phyloP scores from a whole-genome alignment of 2,797 vertebrate genomes.

The Falco novaeseelandiae region DNA sequence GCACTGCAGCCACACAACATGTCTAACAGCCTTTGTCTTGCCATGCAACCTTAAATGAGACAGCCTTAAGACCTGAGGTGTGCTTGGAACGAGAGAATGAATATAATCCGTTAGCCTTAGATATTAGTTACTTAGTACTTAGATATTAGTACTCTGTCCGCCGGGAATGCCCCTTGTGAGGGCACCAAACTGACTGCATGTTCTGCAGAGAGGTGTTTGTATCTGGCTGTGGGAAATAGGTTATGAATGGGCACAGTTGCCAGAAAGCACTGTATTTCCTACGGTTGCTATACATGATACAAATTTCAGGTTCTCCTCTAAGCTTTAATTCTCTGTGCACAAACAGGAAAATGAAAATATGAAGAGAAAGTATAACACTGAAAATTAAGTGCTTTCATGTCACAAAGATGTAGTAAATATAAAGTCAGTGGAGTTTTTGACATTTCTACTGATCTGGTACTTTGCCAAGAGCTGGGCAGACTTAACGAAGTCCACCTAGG shows the following conservation, averaged over 20 bases:
- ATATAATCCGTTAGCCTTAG: neutral
- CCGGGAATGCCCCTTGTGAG: neutral
- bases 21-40: neutral
- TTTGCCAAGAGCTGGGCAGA: neutral
- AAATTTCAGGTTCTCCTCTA: neutral
- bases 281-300: neutral
- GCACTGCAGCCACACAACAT: neutral
- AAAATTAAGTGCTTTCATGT: neutral
- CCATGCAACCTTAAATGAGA: neutral
- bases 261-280: neutral
- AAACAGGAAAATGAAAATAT: neutral
- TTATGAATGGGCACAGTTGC: neutral
- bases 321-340: rapidly evolving
- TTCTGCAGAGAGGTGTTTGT: neutral
- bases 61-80: neutral
- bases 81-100: neutral
- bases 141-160: neutral
- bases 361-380: neutral
- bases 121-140: no score
- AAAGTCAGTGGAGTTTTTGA: neutral
- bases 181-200: neutral
- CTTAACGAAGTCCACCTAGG: neutral
- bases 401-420: neutral
- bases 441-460: neutral
- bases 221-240: neutral